Conservation (phyloP, 1,140 invertebrate species). For the Calephelis nemesis region DNA sequence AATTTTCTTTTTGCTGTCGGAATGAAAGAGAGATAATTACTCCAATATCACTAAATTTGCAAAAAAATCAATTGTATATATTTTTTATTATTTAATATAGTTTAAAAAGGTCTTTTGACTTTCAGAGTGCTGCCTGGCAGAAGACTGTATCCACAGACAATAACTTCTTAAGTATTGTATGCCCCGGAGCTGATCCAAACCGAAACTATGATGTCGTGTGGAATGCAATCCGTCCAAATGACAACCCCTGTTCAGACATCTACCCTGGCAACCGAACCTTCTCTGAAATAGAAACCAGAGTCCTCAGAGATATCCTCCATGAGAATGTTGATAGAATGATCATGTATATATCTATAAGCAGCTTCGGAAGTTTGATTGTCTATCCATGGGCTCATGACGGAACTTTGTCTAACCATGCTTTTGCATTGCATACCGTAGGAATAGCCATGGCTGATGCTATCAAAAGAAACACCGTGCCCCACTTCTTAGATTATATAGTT, state of each 20-base stretch:
- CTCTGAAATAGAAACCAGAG: slow-evolving; percentile 84
- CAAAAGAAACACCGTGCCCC: slow-evolving; percentile 45
- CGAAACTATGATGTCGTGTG: slow-evolving; percentile 82
- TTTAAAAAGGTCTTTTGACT: background rate
- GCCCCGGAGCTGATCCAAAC: slow-evolving; percentile 82
- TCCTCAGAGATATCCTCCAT: slow-evolving; percentile 62
- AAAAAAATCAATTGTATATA: no score
- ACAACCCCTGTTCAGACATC: slow-evolving; percentile 82
- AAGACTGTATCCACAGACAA: slow-evolving; percentile 51
- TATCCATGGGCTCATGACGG: slow-evolving; percentile 82
- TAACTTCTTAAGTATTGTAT: slow-evolving; percentile 40
- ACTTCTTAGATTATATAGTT: slow-evolving; percentile 67
- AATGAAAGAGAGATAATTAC: no score
- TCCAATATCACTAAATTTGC: no score
- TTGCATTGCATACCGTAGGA: slow-evolving; percentile 46
- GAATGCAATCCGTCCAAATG: slow-evolving; percentile 52
- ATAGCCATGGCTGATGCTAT: slow-evolving; percentile 64
- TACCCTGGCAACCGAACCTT: slow-evolving; percentile 84
- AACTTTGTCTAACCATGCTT: slow-evolving; percentile 72
- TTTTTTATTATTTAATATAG: no score
- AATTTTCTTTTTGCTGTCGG: no score
- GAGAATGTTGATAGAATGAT: slow-evolving; percentile 57
- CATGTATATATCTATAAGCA: slow-evolving; percentile 82
- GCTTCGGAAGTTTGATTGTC: slow-evolving; percentile 82
- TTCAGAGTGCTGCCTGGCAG: background rate